Base-by-base conservation (phyloP, 30 jellyfish, hydroid and myxozoan species). In the Aurelia aurita complex sp. Pacific region DNA sequence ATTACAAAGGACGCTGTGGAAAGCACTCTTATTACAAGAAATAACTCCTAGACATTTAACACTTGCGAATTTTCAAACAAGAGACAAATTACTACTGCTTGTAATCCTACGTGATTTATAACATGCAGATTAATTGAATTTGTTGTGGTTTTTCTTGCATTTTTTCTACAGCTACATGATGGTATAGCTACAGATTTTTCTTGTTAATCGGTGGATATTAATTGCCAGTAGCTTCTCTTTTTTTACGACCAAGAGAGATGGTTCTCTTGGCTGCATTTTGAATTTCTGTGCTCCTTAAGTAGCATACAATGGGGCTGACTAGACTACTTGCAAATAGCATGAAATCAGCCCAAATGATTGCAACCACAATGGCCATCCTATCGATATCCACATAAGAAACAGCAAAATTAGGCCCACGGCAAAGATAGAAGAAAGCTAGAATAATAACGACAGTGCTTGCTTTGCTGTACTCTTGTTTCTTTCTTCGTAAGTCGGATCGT, bases 1-100 rank as follows among this genome's bases (percentile, higher is more conserved):
- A 77, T 29, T 60, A 77, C 77, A 60, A 60, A 38, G 38, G 38
- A 34, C 57, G 61, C 76, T 76, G 53, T 59, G 51, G 43, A 66
- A 66, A 66, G 43, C 76, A 46, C 8, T 46, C 57, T 46, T 46
- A 46, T 46, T 46, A 46, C 57, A 46, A 46, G 57, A 46, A 46
- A 46, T 46, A 46, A 46, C 57, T 46, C 57, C 6, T 46, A 9
- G 57, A 46, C 57, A 46, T 9, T 46, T 46, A 2, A 46, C 8
- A 46, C 57, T 46, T 46, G 15, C 14, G 57, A 43, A 43, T 43
- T 43, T 46, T 46, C 57, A 46, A 46, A 46, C 57, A 9, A 46
- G 57, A 46, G 57, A 0, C 57, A 7, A 7, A 1, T 7, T 46
- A 6, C 14, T 46, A 6, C 57, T 46, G 29, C 29, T 46, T 46